A percentile compares a stretch with the other conserved stretches of the same genome.
Evolutionary conservation across 2,888 invertebrate species (phyloP).

Genomic region (Acanthoscelides obtectus): DNA sequence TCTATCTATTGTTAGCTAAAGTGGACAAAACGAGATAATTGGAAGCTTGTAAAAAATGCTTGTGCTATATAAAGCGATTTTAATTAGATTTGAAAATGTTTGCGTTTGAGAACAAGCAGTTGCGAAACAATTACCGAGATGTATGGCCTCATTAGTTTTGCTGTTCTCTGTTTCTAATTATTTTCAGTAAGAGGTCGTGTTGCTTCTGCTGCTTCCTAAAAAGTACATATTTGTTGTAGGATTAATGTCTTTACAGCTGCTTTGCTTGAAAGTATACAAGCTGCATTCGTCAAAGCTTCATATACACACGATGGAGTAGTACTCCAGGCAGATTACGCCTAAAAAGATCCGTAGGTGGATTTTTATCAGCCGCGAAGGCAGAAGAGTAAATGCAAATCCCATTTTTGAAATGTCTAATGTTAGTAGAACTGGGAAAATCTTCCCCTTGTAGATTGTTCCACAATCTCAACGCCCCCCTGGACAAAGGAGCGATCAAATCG

Average conservation of each 20-base stretch:
- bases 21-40: neutral
- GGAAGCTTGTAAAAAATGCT: slow-evolving; percentile 12
- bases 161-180: slow-evolving; percentile 10
- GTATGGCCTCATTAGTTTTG: slow-evolving; percentile 17
- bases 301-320: no score
- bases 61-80: slow-evolving; percentile 28
- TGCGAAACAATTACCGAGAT: slow-evolving; percentile 16
- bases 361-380: no score
- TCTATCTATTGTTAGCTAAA: neutral
- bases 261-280: neutral
- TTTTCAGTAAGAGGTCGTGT: slow-evolving; percentile 1
- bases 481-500: no score
- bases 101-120: slow-evolving; percentile 8
- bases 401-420: no score
- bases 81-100: slow-evolving; percentile 18
- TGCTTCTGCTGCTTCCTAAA: neutral
- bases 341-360: no score
- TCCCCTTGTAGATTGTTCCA: no score
- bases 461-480: no score
- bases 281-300: neutral
- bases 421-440: no score
- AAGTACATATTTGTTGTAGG: neutral
- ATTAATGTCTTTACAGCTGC: neutral
- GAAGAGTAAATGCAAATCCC: no score
- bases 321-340: no score